Conservation (phyloP, 2,797 vertebrate species). For the Eupleurogrammus muticus region DNA sequence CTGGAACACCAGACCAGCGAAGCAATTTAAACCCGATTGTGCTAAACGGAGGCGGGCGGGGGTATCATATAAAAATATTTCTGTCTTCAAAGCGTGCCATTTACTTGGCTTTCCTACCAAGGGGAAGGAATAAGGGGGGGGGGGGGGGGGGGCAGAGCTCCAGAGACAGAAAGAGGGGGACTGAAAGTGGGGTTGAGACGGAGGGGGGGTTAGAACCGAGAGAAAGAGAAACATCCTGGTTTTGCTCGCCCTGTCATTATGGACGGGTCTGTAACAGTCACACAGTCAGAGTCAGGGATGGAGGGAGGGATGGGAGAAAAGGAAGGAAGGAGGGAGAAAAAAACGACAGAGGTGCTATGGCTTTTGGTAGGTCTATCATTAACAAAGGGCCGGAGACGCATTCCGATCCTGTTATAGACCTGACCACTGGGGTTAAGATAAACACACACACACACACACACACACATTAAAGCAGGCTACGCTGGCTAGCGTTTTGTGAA, state of each 20-base stretch:
- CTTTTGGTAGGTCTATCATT: constrained; percentile 87
- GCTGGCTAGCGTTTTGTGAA: constrained; percentile 57
- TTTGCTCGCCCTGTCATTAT: constrained; percentile 75
- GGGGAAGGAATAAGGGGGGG: constrained; percentile 30
- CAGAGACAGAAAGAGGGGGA: constrained; percentile 57
- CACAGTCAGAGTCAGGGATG: constrained; percentile 32
- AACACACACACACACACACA: constrained; percentile 49
- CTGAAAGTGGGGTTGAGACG: constrained; percentile 52
- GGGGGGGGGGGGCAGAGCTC: constrained; percentile 27
- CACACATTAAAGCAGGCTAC: constrained; percentile 37
- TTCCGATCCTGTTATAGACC: constrained; percentile 85
- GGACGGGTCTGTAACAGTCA: constrained; percentile 48
- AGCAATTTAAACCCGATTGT: constrained; percentile 75
- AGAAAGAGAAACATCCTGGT: constrained; percentile 75
- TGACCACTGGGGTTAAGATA: constrained; percentile 79
- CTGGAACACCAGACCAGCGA: constrained; percentile 69
- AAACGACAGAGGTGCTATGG: constrained; percentile 80
- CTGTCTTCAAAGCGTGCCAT: constrained; percentile 74
- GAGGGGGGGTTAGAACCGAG: constrained; percentile 51
- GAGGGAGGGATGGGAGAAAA: constrained; percentile 19
- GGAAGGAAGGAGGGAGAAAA: constrained; percentile 56
- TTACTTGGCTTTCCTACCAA: constrained; percentile 72
- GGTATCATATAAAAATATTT: constrained; percentile 75
- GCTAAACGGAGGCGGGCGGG: constrained; percentile 51
- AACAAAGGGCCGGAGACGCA: constrained; percentile 83